A percentile compares a stretch with the other conserved stretches of the same genome.
Conservation (phyloP, 2,113 vertebrate genomes). For the Pomatorhinus ruficollis region DNA sequence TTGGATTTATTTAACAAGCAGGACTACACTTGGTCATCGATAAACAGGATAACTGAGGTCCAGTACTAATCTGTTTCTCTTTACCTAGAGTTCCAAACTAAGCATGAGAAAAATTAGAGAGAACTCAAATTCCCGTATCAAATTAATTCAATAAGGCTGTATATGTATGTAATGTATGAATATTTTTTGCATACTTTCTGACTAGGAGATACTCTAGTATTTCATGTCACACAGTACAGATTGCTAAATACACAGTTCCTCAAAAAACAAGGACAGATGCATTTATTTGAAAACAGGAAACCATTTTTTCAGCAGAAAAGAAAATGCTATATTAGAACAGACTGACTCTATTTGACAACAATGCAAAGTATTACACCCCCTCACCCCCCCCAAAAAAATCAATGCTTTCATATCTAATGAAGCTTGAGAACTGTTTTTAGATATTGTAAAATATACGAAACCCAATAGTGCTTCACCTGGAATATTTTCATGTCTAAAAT, state of each 20-base stretch:
- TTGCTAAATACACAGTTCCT: slow-evolving; percentile 29
- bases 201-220: background rate
- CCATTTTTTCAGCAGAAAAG: slow-evolving; percentile 17
- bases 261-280: slow-evolving; percentile 5
- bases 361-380: background rate
- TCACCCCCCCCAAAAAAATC: background rate
- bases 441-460: slow-evolving; percentile 13
- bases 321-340: slow-evolving; percentile 22
- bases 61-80: background rate
- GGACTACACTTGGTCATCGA: background rate
- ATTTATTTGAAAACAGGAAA: slow-evolving; percentile 58
- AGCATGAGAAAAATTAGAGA: background rate
- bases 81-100: background rate
- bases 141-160: background rate
- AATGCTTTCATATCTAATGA: slow-evolving; percentile 52
- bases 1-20: background rate
- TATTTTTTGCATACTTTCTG: background rate
- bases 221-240: background rate
- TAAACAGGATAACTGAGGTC: background rate
- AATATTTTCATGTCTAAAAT: slow-evolving; percentile 44
- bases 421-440: slow-evolving; percentile 54
- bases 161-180: slow-evolving; percentile 9
- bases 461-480: slow-evolving; percentile 25
- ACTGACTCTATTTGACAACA: slow-evolving; percentile 57
- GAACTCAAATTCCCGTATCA: background rate